Conservation (phyloP, 2,797 vertebrate species). For the Coracias cyanogaster region DNA sequence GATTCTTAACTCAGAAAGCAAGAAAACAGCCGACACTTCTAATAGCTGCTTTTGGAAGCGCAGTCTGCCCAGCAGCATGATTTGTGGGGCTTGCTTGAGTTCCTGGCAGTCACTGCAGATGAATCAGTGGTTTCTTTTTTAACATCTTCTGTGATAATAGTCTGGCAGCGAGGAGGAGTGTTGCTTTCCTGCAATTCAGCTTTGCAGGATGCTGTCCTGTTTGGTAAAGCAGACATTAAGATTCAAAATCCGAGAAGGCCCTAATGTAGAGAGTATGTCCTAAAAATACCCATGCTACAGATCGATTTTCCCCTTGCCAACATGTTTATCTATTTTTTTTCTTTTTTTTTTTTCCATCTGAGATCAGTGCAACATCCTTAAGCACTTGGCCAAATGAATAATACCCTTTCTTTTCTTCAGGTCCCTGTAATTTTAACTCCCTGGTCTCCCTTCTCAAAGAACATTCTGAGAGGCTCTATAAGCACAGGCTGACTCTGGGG, state of each 20-base stretch:
- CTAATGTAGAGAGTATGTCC: neutral
- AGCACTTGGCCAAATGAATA: neutral
- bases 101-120: conserved; percentile 64
- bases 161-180: neutral
- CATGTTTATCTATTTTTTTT: neutral
- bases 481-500: neutral
- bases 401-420: neutral
- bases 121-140: conserved; percentile 63
- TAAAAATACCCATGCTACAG: conserved; percentile 18
- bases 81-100: conserved; percentile 55
- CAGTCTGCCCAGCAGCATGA: conserved; percentile 38
- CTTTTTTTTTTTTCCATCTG: neutral
- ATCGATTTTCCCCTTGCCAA: neutral
- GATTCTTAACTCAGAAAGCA: conserved; percentile 61
- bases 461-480: neutral
- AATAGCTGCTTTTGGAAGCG: conserved; percentile 47
- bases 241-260: neutral
- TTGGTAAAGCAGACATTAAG: neutral
- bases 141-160: conserved; percentile 60
- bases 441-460: neutral
- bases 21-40: conserved; percentile 48
- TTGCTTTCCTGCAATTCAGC: conserved; percentile 20
- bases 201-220: neutral
- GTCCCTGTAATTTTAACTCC: neutral
- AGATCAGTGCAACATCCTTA: neutral